Evolutionary conservation across 64 coral and sea anemone genomes (phyloP), one percentile per base, ranked within the genome.

Genomic region (Actinia tenebrosa): DNA sequence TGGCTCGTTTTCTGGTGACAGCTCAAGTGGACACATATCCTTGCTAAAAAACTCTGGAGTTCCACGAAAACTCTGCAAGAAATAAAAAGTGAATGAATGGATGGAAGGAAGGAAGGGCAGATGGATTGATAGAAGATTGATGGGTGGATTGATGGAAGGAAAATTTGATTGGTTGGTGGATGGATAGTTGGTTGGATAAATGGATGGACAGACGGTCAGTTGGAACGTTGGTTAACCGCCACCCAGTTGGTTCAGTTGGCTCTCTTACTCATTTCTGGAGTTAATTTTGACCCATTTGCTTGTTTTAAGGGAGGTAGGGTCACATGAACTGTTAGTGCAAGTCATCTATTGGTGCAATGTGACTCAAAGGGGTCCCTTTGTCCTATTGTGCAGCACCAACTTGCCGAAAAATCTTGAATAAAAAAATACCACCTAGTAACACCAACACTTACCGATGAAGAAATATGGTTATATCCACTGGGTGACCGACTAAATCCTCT

Each of bases 371-470:
- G 30, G 30, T 37, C 30, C 30, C 30, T 37, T 0, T 37, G 30
- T 37, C 30, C 30, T 37, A 37, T 37, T 37, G 30, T 37, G 30
- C 30, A 37, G 30, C 30, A 1, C 30, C 30, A 37, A 1, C 30
- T 37, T 37, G 30, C 30, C 1, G 30, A 37, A 37, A 37, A 37
- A 37, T 37, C 30, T 37, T 37, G 1, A 37, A 37, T 37, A 37
- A 37, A 37, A 37, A 37, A 37, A 37, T 37, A 37, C 30, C 30
- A 37, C 30, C 30, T 1, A 37, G 1, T 37, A 37, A 0, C 30
- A 37, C 30, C 30, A 37, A 1, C 30, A 92, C 91, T 84, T 89
- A 92, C 91, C 53, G 91, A 88, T 80, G 90, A 52, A 71, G 86
- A 77, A 37, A 92, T 75, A 53, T 89, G 86, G 80, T 46, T 46